Base-by-base conservation (phyloP, 1,140 invertebrate genomes). In the Maconellicoccus hirsutus region DNA sequence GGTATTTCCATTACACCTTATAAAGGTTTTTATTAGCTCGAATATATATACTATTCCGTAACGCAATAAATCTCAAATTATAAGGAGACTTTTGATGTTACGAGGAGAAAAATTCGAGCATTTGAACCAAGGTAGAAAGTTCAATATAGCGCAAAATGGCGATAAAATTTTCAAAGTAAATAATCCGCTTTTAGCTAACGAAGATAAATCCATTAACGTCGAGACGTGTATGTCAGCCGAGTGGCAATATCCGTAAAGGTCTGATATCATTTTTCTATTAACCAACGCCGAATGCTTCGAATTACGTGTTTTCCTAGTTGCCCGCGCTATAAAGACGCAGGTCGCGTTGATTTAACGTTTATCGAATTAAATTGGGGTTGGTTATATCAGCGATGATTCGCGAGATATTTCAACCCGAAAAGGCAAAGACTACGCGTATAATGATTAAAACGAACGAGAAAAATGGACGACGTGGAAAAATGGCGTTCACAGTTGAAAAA, bases 161-260 rank as follows among this genome's bases (percentile, higher is more conserved):
- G 42, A 52, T 52, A 52, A 52, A 16, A 52, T 52, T 52, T 14
- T 52, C 42, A 14, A 16, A 52, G n/a, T 52, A 52, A 52, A 52
- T 52, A 52, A 52, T n/a, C 10, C 12, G n/a, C 16, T 19, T 14
- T 52, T 3, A 2, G 6, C n/a, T 52, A 52, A 52, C 42, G 42
- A 52, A 52, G 42, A 52, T 52, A 52, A 52, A 52, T 52, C 42
- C 42, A 52, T 52, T 52, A 52, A 19, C 42, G 42, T 16, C 3
- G 42, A 52, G 42, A 52, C 42, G n/a, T 52, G 42, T 52, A 52
- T 16, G 42, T 52, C 42, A 52, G n/a, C 2, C 29, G 42, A 52
- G 42, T 52, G n/a, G 42, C 42, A 52, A 52, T 52, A 52, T 52
- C 42, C 42, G 42, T 52, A 52, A 52, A 52, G 42, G 42, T 52